Base-by-base conservation (phyloP, 2,113 vertebrate species). In the Festucalex cinctus region DNA sequence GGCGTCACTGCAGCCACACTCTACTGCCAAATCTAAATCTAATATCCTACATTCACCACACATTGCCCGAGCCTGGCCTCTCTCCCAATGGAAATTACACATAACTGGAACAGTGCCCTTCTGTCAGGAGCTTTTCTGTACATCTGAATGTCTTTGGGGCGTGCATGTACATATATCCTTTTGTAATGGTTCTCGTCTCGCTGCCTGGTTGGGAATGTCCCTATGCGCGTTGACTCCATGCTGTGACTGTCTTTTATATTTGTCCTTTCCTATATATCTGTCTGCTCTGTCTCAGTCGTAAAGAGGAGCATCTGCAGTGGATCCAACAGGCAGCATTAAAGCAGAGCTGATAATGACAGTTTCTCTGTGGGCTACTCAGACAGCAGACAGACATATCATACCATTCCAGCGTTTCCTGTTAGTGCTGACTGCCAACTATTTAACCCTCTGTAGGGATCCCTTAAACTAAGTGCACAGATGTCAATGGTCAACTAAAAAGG, bases 371-470 rank as follows among this genome's bases (percentile, higher is more conserved):
- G 75, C 73, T 74, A 70, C 88, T 87, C 77, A 82, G 26, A 78
- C 79, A 78, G 76, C 86, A 85, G 85, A 84, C 86, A 89, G 88
- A 89, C 88, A 88, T 86, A 88, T 88, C 88, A 88, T 84, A 88
- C 85, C 85, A 87, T 88, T 89, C 82, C 77, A 85, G 80, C 85
- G 74, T 87, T 90, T 90, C 86, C 88, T 90, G 86, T 90, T 85
- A 85, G 63, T 71, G 80, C 81, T 86, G 85, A 87, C 83, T 82
- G 85, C 81, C 69, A 88, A 87, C 78, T 88, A 85, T 88, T 88
- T 90, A 88, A 89, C 88, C 88, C 88, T 88, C 37, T 87, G 79
- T 81, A 85, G 80, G 83, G 71, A 88, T 74, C 66, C 69, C 58
- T 60, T 57, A 57, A 17, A 57, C 24, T 57, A 19, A 19, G 54